These are phyloP conservation scores for Diabrotica balteata DNA, from an alignment of 2,888 invertebrate species.

Conservation along the genomic window DNA sequence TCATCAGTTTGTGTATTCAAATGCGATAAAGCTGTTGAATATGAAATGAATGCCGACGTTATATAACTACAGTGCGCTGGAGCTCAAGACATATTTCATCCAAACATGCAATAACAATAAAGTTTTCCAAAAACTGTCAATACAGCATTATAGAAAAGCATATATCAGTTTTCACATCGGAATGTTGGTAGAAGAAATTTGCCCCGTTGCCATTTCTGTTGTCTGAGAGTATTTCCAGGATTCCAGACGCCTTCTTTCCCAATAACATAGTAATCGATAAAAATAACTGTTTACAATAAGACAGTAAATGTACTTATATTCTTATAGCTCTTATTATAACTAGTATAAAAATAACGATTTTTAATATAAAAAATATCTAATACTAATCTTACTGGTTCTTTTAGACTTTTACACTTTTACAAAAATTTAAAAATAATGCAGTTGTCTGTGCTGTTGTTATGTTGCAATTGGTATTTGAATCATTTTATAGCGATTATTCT, in stretches of 20 bases:
- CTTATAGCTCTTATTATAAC: no score
- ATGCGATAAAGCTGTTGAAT: conserved; percentile 24
- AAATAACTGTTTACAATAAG: no score
- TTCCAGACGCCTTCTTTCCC: conserved; percentile 16
- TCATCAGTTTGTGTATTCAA: conserved; percentile 21
- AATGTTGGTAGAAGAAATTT: conserved; percentile 21
- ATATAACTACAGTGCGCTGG: conserved; percentile 21
- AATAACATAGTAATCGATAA: no score
- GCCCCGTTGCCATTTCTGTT: conserved; percentile 16
- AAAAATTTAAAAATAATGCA: no score
- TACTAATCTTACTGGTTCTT: no score
- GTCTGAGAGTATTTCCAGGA: conserved; percentile 17
- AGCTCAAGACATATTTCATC: conserved; percentile 28
- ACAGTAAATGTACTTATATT: no score
- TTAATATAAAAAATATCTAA: no score
- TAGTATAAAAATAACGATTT: no score
- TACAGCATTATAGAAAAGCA: conserved; percentile 32
- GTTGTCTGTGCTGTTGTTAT: no score
- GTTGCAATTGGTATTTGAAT: no score
- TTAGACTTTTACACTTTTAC: no score
- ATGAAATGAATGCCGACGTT: conserved; percentile 32
- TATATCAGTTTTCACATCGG: conserved; percentile 27
- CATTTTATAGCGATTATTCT: no score
- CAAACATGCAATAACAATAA: conserved; percentile 31
- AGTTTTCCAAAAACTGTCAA: conserved; percentile 32